Percentiles rank a stretch among this genome's conserved stretches.
Evolutionary conservation across 2,113 vertebrate species (phyloP).

Genomic region (Peromyscus californicus): DNA sequence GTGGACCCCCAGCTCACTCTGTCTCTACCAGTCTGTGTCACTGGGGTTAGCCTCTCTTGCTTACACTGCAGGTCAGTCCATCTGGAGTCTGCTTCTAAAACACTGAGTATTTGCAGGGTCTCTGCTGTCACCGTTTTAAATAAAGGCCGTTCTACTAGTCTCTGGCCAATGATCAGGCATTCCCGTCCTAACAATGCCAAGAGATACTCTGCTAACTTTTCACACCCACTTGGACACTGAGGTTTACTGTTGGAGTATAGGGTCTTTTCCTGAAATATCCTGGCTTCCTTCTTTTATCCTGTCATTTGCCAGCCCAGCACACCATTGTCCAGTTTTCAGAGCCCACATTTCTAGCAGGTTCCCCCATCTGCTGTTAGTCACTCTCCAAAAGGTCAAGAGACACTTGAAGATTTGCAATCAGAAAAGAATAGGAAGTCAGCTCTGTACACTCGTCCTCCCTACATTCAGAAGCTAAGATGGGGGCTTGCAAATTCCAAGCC

Average conservation of each 20-base stretch:
- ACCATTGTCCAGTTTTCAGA: neutral
- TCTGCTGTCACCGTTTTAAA: neutral
- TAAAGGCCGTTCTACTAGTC: neutral
- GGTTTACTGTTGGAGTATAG: neutral
- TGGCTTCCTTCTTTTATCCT: neutral
- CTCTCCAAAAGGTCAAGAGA: neutral
- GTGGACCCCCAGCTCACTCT: neutral
- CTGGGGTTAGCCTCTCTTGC: neutral
- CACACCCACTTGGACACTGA: neutral
- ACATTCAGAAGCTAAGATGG: neutral
- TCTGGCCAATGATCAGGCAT: neutral
- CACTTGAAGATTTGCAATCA: neutral
- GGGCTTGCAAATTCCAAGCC: neutral
- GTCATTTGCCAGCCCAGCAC: neutral
- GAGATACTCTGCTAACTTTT: neutral
- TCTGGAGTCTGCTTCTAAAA: neutral
- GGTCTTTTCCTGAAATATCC: neutral
- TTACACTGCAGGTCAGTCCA: fast-evolving
- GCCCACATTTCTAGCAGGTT: neutral
- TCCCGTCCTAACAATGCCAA: neutral
- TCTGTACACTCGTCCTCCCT: neutral
- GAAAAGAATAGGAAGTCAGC: neutral
- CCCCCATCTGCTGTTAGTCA: neutral
- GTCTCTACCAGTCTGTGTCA: neutral
- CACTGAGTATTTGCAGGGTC: neutral